Conservation (phyloP, 2,888 invertebrate genomes). For the Chaetoderma sp. region DNA sequence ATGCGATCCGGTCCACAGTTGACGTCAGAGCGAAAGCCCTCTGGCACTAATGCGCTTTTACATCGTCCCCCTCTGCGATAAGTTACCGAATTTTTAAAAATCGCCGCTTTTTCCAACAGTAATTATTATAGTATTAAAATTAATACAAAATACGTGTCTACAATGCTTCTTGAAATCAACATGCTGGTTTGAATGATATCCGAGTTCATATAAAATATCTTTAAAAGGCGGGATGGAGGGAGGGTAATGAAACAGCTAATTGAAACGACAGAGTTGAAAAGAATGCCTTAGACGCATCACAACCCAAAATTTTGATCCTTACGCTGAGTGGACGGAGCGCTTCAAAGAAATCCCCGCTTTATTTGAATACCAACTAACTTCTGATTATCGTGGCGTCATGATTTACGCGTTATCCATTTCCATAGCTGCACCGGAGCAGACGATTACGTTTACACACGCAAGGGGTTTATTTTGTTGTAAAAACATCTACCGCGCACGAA, state of each 20-base stretch:
- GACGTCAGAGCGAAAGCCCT: conserved; percentile 65
- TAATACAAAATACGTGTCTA: background rate
- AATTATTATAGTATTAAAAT: background rate
- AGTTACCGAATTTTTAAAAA: background rate
- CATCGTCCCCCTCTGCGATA: conserved; percentile 41
- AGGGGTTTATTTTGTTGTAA: no score
- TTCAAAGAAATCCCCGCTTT: conserved; percentile 60
- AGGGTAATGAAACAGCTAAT: conserved; percentile 57
- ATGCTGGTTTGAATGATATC: no score
- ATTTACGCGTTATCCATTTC: no score
- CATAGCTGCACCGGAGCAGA: no score
- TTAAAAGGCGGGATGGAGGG: conserved; percentile 36
- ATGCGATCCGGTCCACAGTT: conserved; percentile 57
- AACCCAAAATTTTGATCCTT: conserved; percentile 50
- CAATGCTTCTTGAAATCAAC: no score
- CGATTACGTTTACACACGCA: no score
- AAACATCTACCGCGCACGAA: no score
- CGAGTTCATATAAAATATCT: background rate
- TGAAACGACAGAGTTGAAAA: conserved; percentile 64
- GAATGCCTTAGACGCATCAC: conserved; percentile 65
- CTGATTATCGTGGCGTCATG: no score
- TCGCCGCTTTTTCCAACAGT: background rate
- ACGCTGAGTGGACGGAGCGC: conserved; percentile 61
- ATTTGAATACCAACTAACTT: no score
- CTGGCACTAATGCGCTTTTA: conserved; percentile 54